Evolutionary conservation across 2,113 vertebrate genomes (phyloP).

Genomic region (Rhizomys pruinosus): DNA sequence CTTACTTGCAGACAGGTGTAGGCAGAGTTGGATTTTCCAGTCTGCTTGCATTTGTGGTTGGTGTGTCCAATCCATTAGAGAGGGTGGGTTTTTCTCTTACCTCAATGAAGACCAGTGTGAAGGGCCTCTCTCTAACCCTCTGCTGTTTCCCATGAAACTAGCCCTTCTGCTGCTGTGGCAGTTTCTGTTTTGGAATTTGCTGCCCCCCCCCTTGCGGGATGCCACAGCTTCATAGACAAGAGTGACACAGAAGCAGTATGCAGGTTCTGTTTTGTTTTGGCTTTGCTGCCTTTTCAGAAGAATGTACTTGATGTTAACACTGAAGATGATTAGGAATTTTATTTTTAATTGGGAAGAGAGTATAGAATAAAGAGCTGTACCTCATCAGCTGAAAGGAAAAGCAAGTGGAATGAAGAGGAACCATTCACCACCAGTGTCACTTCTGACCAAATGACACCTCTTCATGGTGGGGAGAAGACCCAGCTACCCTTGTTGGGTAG

Average conservation of each 20-base stretch:
- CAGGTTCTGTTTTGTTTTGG: too few relatives aligned
- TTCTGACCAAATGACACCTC: too few relatives aligned
- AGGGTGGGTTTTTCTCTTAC: not conserved
- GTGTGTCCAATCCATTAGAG: not conserved
- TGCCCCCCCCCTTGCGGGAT: constrained; percentile 30
- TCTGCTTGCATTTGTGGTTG: not conserved
- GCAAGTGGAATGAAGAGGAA: not conserved
- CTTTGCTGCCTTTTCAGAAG: not conserved
- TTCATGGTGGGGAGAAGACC: not conserved
- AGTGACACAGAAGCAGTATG: too few relatives aligned
- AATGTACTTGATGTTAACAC: not conserved
- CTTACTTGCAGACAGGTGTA: constrained; percentile 7
- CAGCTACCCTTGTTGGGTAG: not conserved
- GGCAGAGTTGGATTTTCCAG: not conserved
- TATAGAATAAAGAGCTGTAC: not conserved
- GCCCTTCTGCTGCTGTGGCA: not conserved
- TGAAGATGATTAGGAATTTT: too few relatives aligned
- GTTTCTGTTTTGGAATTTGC: constrained; percentile 26
- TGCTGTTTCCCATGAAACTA: not conserved
- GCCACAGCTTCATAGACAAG: too few relatives aligned
- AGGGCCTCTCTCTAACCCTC: not conserved
- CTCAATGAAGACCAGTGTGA: not conserved
- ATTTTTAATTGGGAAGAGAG: not conserved
- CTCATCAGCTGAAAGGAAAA: not conserved
- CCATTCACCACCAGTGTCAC: not conserved